Conservation (phyloP, 2,797 vertebrate genomes). For the Hozukius guyotensis region DNA sequence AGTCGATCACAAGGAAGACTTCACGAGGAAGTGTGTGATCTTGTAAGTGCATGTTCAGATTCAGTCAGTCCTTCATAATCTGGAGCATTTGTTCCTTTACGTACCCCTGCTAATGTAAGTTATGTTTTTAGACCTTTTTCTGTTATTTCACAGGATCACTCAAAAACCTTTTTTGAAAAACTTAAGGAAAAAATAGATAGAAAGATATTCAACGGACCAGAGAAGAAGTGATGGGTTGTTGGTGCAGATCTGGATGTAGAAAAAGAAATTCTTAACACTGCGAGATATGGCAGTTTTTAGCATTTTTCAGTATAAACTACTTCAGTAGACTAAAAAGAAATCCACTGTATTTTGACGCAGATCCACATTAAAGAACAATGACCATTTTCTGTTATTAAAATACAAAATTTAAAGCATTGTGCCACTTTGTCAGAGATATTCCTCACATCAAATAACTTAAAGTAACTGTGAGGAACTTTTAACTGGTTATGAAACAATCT, state of each 20-base stretch:
- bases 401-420: accelerated
- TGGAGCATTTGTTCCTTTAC: background rate
- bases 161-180: too few relatives aligned
- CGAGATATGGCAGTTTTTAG: too few relatives aligned
- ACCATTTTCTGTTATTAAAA: background rate
- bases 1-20: background rate
- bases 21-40: background rate
- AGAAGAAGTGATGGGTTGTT: background rate
- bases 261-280: too few relatives aligned
- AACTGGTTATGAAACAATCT: too few relatives aligned
- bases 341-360: background rate
- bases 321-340: background rate
- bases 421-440: background rate
- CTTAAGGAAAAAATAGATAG: background rate
- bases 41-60: background rate
- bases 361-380: too few relatives aligned
- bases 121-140: background rate
- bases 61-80: background rate
- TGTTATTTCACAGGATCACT: background rate
- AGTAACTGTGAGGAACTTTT: too few relatives aligned
- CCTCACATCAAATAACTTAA: background rate
- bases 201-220: background rate
- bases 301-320: too few relatives aligned
- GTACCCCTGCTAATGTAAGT: background rate
- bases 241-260: background rate